phyloP scores from a whole-genome alignment of 2,113 vertebrate genomes.

The Monarcha castaneiventris region DNA sequence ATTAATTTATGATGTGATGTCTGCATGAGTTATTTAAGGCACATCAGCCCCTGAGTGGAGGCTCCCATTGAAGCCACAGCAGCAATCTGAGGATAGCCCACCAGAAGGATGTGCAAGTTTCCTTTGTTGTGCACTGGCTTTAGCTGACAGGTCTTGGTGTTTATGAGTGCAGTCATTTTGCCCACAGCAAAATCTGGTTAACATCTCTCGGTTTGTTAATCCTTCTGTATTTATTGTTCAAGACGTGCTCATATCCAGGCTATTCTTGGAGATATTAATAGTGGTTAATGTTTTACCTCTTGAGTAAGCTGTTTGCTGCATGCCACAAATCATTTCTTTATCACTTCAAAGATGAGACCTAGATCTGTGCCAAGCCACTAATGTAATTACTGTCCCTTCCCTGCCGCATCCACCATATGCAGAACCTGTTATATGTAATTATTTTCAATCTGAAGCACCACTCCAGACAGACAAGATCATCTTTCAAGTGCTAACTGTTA shows the following conservation, averaged over 20 bases:
- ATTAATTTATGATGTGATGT: neutral
- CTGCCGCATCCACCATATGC: neutral
- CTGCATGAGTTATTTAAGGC: neutral
- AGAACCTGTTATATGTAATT: conserved; percentile 17
- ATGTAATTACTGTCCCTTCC: conserved; percentile 40
- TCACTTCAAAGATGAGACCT: conserved; percentile 10
- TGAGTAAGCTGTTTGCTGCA: neutral
- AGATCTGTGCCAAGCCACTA: conserved; percentile 27
- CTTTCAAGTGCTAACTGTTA: conserved; percentile 2
- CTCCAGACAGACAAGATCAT: neutral
- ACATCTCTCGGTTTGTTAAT: neutral
- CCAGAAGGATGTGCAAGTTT: neutral
- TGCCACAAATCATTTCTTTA: conserved; percentile 35
- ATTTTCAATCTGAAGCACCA: conserved; percentile 26
- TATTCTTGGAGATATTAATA: neutral
- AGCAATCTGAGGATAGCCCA: neutral
- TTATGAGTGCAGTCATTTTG: neutral
- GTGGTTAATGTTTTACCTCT: conserved; percentile 14
- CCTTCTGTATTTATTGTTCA: neutral
- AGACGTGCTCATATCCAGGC: neutral
- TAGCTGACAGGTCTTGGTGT: neutral
- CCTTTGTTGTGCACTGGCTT: neutral
- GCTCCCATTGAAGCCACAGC: neutral
- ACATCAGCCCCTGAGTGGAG: neutral
- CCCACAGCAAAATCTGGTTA: neutral